phyloP scores from a whole-genome alignment of 2,888 invertebrate genomes.

The Eristalis tenax region DNA sequence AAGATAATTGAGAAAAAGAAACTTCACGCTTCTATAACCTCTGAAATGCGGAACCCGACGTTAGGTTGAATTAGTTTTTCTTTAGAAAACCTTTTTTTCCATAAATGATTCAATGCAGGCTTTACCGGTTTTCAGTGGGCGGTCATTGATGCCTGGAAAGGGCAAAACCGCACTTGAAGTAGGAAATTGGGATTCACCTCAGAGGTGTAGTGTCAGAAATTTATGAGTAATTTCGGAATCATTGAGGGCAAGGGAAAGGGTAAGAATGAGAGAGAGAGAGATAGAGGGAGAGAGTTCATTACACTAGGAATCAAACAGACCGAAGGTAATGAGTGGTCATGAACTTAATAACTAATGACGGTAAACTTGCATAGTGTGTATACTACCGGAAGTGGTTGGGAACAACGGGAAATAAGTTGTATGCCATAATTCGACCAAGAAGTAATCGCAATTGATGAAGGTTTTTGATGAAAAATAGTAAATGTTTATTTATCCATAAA shows the following conservation, averaged over 20 bases:
- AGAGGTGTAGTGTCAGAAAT: conserved; percentile 3
- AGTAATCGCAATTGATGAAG: no score
- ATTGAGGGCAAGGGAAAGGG: neutral
- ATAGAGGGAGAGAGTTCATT: neutral
- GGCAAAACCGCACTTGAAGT: conserved; percentile 12
- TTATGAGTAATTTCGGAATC: conserved; percentile 8
- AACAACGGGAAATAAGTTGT: no score
- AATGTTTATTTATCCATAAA: no score
- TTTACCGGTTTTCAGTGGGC: conserved; percentile 25
- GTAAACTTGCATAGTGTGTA: neutral
- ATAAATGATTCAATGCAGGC: neutral
- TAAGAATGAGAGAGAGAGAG: no score
- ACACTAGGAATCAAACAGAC: neutral
- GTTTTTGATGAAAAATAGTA: no score
- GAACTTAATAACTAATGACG: neutral
- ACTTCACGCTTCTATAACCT: conserved; percentile 41
- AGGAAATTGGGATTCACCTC: conserved; percentile 14
- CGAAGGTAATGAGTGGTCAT: neutral
- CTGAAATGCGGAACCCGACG: conserved; percentile 30
- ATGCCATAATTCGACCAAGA: no score
- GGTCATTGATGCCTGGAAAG: conserved; percentile 23
- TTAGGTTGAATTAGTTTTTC: neutral
- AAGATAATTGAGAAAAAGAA: conserved; percentile 38
- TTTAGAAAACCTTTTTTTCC: neutral
- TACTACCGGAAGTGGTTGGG: no score